phyloP scores from a whole-genome alignment of 2,797 vertebrate genomes.

The Muscicapa striata region DNA sequence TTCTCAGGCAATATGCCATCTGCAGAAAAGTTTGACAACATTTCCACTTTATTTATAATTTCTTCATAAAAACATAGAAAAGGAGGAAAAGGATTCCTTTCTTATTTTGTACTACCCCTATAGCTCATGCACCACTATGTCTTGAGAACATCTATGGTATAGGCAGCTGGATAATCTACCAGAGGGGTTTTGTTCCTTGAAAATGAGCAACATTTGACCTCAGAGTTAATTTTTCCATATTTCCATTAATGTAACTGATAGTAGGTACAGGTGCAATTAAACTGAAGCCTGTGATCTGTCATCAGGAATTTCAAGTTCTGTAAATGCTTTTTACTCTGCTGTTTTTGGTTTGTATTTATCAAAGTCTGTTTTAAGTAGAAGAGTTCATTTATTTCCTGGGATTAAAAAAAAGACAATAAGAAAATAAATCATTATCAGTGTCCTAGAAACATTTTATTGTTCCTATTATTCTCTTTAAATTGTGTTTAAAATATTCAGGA shows the following conservation, averaged over 20 bases:
- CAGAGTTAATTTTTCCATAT: not conserved
- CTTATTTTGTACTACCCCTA: not conserved
- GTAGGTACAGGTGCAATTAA: not conserved
- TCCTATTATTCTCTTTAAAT: not conserved
- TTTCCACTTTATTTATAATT: not conserved
- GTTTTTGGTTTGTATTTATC: not conserved
- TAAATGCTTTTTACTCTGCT: conserved; percentile 12
- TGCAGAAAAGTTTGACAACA: not conserved
- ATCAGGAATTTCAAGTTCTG: not conserved
- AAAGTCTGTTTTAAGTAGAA: not conserved
- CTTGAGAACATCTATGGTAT: not conserved
- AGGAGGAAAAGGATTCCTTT: not conserved
- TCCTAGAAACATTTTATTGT: not conserved
- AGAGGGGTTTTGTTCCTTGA: not conserved
- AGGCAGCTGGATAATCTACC: not conserved
- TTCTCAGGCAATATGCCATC: not conserved
- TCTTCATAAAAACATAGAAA: not conserved
- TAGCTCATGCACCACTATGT: not conserved
- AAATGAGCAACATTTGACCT: not conserved
- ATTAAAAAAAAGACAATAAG: not conserved
- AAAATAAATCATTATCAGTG: not conserved
- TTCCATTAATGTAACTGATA: not conserved
- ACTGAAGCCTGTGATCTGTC: not conserved
- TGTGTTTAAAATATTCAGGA: not conserved
- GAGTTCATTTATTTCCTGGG: not conserved